Conservation (phyloP, 1,140 invertebrate species). For the Penaeus indicus region DNA sequence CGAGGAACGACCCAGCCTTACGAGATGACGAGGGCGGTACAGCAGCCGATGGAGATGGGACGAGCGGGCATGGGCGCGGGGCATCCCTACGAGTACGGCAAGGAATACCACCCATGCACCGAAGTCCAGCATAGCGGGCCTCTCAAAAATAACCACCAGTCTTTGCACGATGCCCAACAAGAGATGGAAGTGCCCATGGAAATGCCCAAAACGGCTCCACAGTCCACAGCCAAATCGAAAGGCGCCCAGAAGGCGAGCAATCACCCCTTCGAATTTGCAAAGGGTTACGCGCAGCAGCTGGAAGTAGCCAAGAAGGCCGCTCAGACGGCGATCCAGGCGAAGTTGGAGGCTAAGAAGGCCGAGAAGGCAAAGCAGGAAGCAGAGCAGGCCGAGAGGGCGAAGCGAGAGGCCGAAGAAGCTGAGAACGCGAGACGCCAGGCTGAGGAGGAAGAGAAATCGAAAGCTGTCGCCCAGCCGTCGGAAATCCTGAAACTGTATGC, state of each 20-base stretch:
- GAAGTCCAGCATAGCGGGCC: not conserved
- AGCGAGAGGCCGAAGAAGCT: constrained; percentile 1
- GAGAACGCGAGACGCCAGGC: constrained; percentile 1
- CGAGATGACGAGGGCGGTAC: constrained; percentile 8
- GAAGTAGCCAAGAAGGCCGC: constrained; percentile 42
- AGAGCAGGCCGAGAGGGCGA: constrained; percentile 13
- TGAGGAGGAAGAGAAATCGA: constrained; percentile 22
- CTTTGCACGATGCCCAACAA: constrained; percentile 6
- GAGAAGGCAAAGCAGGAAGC: constrained; percentile 27
- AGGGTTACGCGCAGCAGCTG: constrained; percentile 43
- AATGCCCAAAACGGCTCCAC: constrained; percentile 46
- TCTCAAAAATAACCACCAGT: not conserved
- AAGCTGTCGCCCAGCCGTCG: constrained; percentile 18
- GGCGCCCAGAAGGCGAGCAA: not conserved
- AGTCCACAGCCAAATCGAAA: constrained; percentile 28
- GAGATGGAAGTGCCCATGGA: constrained; percentile 34
- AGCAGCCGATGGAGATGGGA: not conserved
- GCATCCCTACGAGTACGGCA: constrained; percentile 10
- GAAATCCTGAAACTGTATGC: constrained; percentile 45
- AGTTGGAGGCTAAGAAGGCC: constrained; percentile 15
- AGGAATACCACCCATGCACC: constrained; percentile 19
- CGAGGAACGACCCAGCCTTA: constrained; percentile 12
- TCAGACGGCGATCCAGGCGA: constrained; percentile 39
- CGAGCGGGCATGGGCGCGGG: not conserved
- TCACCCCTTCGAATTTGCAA: constrained; percentile 45